phyloP scores from a whole-genome alignment of 2,113 vertebrate genomes.

The Paracanthobrama guichenoti region DNA sequence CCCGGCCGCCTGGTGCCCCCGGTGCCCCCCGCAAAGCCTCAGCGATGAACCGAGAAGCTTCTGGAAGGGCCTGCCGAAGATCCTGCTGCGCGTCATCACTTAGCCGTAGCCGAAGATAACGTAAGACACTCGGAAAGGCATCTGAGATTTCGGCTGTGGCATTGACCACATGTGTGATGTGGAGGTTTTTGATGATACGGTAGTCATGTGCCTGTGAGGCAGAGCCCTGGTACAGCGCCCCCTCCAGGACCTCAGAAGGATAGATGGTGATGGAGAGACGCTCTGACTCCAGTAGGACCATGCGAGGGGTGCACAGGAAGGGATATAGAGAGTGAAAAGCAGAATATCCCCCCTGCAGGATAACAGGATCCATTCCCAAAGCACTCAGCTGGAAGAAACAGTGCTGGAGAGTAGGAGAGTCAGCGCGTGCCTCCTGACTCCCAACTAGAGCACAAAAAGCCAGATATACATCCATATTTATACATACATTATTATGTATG shows the following conservation, averaged over 20 bases:
- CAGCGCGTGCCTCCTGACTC: conserved; percentile 60
- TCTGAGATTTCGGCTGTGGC: conserved; percentile 66
- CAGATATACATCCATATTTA: not conserved
- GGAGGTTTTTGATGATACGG: conserved; percentile 69
- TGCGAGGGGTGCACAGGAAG: conserved; percentile 67
- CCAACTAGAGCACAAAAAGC: conserved; percentile 62
- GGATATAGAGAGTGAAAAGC: conserved; percentile 67
- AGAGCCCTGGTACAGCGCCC: conserved; percentile 69
- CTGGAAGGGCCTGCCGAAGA: conserved; percentile 65
- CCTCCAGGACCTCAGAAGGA: conserved; percentile 70
- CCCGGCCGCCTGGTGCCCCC: conserved; percentile 59
- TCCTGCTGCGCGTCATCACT: conserved; percentile 71
- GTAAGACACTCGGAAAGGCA: conserved; percentile 64
- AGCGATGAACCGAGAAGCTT: conserved; percentile 66
- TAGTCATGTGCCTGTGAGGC: conserved; percentile 64
- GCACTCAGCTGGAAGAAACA: conserved; percentile 72
- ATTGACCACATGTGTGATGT: conserved; percentile 71
- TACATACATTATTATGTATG: not conserved
- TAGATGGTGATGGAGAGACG: conserved; percentile 68
- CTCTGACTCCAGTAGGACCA: conserved; percentile 68
- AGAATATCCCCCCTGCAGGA: conserved; percentile 67
- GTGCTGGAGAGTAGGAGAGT: conserved; percentile 66
- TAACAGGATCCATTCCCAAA: conserved; percentile 73
- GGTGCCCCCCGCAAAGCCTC: conserved; percentile 58
- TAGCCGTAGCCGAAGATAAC: conserved; percentile 64